Base-by-base conservation (phyloP, 2,888 invertebrate genomes). In the Agrochola circellaris region DNA sequence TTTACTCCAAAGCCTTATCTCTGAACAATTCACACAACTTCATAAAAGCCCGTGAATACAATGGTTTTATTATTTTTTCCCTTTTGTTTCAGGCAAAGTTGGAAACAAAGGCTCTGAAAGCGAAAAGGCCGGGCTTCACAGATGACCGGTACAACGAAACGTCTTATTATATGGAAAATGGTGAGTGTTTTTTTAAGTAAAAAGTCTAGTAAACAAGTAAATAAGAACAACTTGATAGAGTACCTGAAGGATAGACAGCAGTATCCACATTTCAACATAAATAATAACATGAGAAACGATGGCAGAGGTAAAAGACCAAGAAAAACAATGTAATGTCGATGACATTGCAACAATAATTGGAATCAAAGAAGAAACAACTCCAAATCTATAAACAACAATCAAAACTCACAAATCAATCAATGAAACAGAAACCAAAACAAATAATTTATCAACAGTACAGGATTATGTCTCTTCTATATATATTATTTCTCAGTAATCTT, bases 131-230 rank as follows among this genome's bases (percentile, higher is more conserved):
- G 2, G 99, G 99, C 88, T 99, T 99, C 95, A 99, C 98, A 58
- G 99, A 99, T 95, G 99, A 99, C 94, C 97, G 99, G 89, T 99
- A 99, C 97, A 98, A 99, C 96, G 99, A 99, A 97, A 99, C 99
- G 34, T 99, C 99, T 75, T 99, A 99, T 96, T 99, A 99, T 96
- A 98, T 99, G 91, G 99, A 99, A 97, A 99, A 99, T 97, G 99
- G 99, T 99, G 95, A 97, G 97, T 96, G 4, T 34, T 51, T 48
- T 48, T 51, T 54, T 3, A 56, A 48, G 34, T 58, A 58, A 13
- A 45, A 13, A 54, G 30, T 26, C 3, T 34, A 3, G 13, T 56
- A 0, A 70, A 54, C 23, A 54, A 42, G 23, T 65, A 23, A 66
- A 26, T 13, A 48, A 23, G 30, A 15, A 67, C 30, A 30, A 30